Evolutionary conservation across 1,140 invertebrate species (phyloP).

Genomic region (Drosophila lacteicornis): DNA sequence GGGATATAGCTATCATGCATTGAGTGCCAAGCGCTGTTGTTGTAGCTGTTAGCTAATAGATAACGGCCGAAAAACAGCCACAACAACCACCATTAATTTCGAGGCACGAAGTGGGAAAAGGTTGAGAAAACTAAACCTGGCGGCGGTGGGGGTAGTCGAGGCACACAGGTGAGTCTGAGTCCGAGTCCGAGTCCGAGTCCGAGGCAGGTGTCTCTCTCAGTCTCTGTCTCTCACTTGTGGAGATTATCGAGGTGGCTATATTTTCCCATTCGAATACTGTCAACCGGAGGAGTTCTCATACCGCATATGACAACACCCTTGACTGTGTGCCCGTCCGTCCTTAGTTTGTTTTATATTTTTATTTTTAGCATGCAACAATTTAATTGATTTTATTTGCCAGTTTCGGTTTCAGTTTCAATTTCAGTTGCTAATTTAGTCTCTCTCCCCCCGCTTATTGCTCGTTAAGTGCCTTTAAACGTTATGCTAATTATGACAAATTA

Average conservation of each 20-base stretch:
- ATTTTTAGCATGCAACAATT: slow-evolving; percentile 54
- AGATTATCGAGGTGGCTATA: slow-evolving; percentile 31
- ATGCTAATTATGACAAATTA: slow-evolving; percentile 81
- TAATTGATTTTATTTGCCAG: slow-evolving; percentile 70
- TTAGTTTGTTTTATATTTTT: neutral
- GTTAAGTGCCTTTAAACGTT: slow-evolving; percentile 74
- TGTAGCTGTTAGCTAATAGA: slow-evolving; percentile 51
- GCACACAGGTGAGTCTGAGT: slow-evolving; percentile 20
- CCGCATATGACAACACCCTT: slow-evolving; percentile 40
- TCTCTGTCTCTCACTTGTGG: neutral
- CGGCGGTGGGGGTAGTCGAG: slow-evolving; percentile 9
- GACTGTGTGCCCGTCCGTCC: slow-evolving; percentile 12
- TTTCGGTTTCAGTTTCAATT: slow-evolving; percentile 16
- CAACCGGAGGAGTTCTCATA: slow-evolving; percentile 8
- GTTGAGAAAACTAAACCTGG: slow-evolving; percentile 10
- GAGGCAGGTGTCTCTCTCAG: slow-evolving; percentile 32
- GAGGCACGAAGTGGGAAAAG: slow-evolving; percentile 44
- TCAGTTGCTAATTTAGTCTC: slow-evolving; percentile 13
- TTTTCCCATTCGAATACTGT: slow-evolving; percentile 24
- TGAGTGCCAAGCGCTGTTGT: slow-evolving; percentile 29
- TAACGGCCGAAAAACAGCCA: slow-evolving; percentile 28
- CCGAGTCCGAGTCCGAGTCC: neutral
- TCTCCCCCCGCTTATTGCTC: slow-evolving; percentile 47
- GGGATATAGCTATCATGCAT: slow-evolving; percentile 25
- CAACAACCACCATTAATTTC: slow-evolving; percentile 45